A percentile compares a stretch with the other conserved stretches of the same genome.
Evolutionary conservation across 2,797 vertebrate species (phyloP).

Genomic region (Arnoldichthys spilopterus): DNA sequence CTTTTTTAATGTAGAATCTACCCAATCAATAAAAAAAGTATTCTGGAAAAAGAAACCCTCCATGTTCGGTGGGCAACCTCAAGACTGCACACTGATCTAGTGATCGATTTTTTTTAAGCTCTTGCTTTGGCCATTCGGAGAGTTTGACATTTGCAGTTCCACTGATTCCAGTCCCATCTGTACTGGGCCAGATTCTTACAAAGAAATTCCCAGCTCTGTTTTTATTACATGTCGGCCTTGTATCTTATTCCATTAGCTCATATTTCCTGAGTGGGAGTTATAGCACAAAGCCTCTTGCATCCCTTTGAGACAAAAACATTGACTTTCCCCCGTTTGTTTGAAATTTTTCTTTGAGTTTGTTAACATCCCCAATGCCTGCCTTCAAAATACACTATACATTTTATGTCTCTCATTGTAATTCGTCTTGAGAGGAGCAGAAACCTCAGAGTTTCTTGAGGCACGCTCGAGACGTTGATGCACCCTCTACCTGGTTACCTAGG

Average conservation of each 20-base stretch:
- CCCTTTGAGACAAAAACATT: slow-evolving; percentile 41
- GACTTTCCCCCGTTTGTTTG: slow-evolving; percentile 34
- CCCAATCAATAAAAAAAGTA: slow-evolving; percentile 20
- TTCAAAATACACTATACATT: slow-evolving; percentile 39
- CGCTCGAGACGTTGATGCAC: background rate
- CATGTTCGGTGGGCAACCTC: slow-evolving; percentile 12
- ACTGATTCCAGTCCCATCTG: slow-evolving; percentile 33
- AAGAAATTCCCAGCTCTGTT: slow-evolving; percentile 38
- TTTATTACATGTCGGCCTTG: slow-evolving; percentile 22
- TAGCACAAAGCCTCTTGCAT: slow-evolving; percentile 38
- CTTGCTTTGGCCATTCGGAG: slow-evolving; percentile 24
- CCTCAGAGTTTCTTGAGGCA: slow-evolving; percentile 21
- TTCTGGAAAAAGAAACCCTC: slow-evolving; percentile 17
- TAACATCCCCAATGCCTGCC: slow-evolving; percentile 37
- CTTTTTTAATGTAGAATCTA: background rate
- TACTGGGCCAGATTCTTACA: slow-evolving; percentile 38
- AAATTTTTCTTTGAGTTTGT: slow-evolving; percentile 42
- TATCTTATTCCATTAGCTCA: slow-evolving; percentile 31
- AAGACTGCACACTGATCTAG: slow-evolving; percentile 19
- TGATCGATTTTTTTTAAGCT: slow-evolving; percentile 31
- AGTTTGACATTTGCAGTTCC: slow-evolving; percentile 41
- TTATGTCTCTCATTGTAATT: slow-evolving; percentile 38
- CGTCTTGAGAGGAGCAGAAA: slow-evolving; percentile 19
- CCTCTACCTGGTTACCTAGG: slow-evolving; percentile 55
- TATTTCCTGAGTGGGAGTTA: slow-evolving; percentile 46